A percentile compares a stretch with the other conserved stretches of the same genome.
phyloP scores from a whole-genome alignment of 2,113 vertebrate species.

The Hipposideros armiger region DNA sequence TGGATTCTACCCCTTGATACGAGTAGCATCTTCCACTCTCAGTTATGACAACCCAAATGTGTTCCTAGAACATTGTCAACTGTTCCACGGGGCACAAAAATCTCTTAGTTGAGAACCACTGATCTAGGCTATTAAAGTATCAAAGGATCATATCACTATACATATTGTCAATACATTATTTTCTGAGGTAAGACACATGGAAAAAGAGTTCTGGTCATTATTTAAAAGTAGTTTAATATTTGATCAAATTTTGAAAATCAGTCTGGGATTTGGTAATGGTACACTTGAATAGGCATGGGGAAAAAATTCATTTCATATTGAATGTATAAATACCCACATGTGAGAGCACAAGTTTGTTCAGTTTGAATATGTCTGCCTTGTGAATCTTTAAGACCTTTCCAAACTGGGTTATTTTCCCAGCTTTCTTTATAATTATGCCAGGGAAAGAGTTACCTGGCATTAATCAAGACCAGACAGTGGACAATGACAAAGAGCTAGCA shows the following conservation, averaged over 20 bases:
- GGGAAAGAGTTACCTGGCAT: slow-evolving; percentile 23
- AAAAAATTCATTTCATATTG: neutral
- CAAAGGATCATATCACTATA: neutral
- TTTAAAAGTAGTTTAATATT: neutral
- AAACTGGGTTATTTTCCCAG: neutral
- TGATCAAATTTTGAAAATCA: neutral
- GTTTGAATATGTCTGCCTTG: neutral
- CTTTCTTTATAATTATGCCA: slow-evolving; percentile 31
- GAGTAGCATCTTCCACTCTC: neutral
- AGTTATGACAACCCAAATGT: neutral
- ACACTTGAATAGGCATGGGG: neutral
- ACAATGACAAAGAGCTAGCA: slow-evolving; percentile 20
- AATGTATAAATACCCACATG: neutral
- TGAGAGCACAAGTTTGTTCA: neutral
- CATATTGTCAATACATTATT: neutral
- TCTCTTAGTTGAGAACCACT: neutral
- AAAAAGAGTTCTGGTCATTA: neutral
- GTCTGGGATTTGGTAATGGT: neutral
- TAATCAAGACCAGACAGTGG: slow-evolving; percentile 57
- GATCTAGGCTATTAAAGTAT: neutral
- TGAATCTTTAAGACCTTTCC: neutral
- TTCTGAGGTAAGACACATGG: neutral
- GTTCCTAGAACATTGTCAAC: neutral
- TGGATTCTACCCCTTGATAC: neutral
- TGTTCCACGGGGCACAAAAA: neutral